Conservation (phyloP, 1,140 invertebrate species). For the Triops longicaudatus region DNA sequence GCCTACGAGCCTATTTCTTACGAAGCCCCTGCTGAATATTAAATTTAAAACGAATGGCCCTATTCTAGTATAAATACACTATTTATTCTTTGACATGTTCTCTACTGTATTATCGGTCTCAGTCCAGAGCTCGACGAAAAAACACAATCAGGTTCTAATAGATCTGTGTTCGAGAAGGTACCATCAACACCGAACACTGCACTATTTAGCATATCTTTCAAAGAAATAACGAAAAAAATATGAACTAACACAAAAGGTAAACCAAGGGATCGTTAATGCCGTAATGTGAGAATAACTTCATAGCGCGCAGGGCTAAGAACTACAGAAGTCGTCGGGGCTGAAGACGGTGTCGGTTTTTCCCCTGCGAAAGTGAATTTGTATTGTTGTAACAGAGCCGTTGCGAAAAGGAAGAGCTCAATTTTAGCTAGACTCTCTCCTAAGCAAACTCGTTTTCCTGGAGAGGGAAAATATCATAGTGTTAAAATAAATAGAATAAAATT, state of each 20-base stretch:
- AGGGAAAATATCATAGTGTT: not conserved
- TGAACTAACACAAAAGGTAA: too few relatives aligned
- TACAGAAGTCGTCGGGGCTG: not conserved
- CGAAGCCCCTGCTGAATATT: too few relatives aligned
- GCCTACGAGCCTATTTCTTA: not conserved
- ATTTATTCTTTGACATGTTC: too few relatives aligned
- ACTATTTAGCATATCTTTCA: too few relatives aligned
- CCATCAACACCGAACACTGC: too few relatives aligned
- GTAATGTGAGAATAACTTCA: not conserved
- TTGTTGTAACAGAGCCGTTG: conserved; percentile 35
- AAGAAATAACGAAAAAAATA: too few relatives aligned
- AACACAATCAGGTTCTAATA: too few relatives aligned
- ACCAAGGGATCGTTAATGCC: not conserved
- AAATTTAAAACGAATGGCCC: too few relatives aligned
- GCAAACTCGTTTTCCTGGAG: conserved; percentile 34
- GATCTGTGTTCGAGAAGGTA: too few relatives aligned
- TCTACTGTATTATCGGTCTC: too few relatives aligned
- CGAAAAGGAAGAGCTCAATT: conserved; percentile 38
- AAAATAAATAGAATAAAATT: not conserved
- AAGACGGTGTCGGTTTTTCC: not conserved
- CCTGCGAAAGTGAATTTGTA: conserved; percentile 29
- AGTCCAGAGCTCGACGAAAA: too few relatives aligned
- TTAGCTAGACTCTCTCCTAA: conserved; percentile 38
- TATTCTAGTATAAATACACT: too few relatives aligned
- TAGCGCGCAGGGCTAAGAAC: not conserved